Conservation (phyloP, 2,888 invertebrate genomes). For the Falcaria lacertinaria region DNA sequence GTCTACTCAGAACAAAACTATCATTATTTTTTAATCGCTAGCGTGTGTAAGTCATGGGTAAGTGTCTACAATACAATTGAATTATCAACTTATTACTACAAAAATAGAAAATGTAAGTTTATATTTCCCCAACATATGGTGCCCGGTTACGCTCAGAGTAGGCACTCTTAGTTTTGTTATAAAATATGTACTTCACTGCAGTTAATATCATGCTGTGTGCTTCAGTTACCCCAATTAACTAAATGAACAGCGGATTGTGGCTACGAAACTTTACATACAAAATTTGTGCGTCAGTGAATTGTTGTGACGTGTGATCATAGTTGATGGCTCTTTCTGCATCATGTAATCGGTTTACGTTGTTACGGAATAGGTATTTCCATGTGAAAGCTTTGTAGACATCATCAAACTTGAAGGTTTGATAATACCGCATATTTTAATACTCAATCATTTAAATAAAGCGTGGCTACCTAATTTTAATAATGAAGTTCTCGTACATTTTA, state of each 20-base stretch:
- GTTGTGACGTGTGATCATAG: slow-evolving; percentile 20
- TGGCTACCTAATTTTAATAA: too few species aligned
- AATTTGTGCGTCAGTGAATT: slow-evolving; percentile 32
- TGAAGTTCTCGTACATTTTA: too few species aligned
- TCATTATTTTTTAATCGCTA: neutral
- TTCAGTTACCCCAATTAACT: neutral
- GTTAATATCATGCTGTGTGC: neutral
- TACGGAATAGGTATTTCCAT: too few species aligned
- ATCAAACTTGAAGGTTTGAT: too few species aligned
- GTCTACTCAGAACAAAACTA: slow-evolving; percentile 18
- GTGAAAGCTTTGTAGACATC: too few species aligned
- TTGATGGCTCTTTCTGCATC: slow-evolving; percentile 40
- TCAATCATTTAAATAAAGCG: too few species aligned
- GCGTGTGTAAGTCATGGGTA: neutral
- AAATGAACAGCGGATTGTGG: neutral
- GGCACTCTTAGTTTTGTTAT: neutral
- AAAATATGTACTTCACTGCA: neutral
- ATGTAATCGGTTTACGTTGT: too few species aligned
- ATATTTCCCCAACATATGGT: neutral
- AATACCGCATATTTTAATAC: too few species aligned
- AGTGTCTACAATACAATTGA: neutral
- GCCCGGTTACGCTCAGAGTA: neutral
- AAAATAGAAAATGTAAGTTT: neutral
- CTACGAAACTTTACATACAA: slow-evolving; percentile 2
- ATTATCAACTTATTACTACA: neutral